Conservation (phyloP, 2,113 vertebrate species). For the Labeo rohita region DNA sequence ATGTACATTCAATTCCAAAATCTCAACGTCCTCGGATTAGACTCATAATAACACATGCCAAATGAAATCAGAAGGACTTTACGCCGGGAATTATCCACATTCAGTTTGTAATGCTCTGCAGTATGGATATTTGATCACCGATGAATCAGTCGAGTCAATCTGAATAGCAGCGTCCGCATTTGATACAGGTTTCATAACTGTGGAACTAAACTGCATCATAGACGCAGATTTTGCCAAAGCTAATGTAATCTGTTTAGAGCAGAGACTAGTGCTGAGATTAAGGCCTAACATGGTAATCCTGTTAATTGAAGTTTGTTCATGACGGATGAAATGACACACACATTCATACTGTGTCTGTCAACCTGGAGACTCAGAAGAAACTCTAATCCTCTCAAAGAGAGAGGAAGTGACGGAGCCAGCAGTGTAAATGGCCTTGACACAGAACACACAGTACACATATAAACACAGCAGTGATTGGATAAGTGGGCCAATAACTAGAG, state of each 20-base stretch:
- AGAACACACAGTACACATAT: not conserved
- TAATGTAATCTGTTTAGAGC: conserved; percentile 49
- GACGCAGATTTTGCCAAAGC: conserved; percentile 33
- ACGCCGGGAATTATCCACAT: not conserved
- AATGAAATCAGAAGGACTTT: not conserved
- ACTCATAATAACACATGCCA: not conserved
- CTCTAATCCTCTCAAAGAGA: conserved; percentile 41
- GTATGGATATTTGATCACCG: conserved; percentile 27
- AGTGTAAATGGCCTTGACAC: not conserved
- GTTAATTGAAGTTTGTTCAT: conserved; percentile 46
- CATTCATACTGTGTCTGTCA: conserved; percentile 11
- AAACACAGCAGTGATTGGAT: not conserved
- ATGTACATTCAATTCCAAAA: conserved; percentile 2
- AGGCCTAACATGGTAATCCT: conserved; percentile 47
- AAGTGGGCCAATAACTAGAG: not conserved
- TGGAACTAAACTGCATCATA: conserved; percentile 7
- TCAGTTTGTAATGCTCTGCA: not conserved
- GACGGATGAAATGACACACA: conserved; percentile 1
- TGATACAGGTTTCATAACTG: not conserved
- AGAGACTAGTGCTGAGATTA: conserved; percentile 43
- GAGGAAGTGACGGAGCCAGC: not conserved
- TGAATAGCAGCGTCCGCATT: not conserved
- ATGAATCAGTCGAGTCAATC: not conserved
- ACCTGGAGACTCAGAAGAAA: conserved; percentile 22
- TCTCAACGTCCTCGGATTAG: not conserved